Base-by-base conservation (phyloP, 2,888 invertebrate genomes). In the Diarsia rubi region DNA sequence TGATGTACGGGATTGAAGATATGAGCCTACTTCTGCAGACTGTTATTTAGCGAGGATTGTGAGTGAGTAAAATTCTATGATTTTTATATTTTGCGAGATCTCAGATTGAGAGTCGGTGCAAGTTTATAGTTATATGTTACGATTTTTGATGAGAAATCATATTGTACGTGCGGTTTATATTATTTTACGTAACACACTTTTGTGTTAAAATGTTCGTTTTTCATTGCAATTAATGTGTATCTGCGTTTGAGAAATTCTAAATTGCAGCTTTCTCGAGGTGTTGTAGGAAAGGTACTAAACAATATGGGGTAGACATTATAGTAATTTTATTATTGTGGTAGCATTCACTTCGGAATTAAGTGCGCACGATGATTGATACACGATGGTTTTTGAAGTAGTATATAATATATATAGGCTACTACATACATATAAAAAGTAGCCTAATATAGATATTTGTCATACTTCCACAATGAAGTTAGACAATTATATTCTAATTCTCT, bases 241-340 rank as follows among this genome's bases (percentile, higher is more conserved):
- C 59, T 81, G 85, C 82, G 59, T 85, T 83, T 78, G 49, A 44
- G 37, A 85, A 78, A 83, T 83, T 85, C 82, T 78, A 85, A 85
- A 83, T 85, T 78, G 82, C 74, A 70, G 82, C 85, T 82, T 84
- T 75, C 72, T 82, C 21, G 52, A 52, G 75, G 75, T 71, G 42
- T 80, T 59, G 75, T 68, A 64, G 77, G 52, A 73, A 75, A 68
- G 74, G 57, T 79, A 62, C 82, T 64, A 80, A 78, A 67, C 73
- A 62, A 78, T 85, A 81, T 86, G 88, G 90, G 89, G 89, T 89
- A 86, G 90, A 86, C 85, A 69, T 78, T 71, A 82, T 68, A 75
- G 45, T 83, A 76, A 79, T 75, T 93, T 93, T 85, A 91, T 94
- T 93, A 92, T 93, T 94, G 94, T 93, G 92, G 94, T 93, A 93